Base-by-base conservation (phyloP, 1,140 invertebrate genomes). In the Aphaenogaster rudis region DNA sequence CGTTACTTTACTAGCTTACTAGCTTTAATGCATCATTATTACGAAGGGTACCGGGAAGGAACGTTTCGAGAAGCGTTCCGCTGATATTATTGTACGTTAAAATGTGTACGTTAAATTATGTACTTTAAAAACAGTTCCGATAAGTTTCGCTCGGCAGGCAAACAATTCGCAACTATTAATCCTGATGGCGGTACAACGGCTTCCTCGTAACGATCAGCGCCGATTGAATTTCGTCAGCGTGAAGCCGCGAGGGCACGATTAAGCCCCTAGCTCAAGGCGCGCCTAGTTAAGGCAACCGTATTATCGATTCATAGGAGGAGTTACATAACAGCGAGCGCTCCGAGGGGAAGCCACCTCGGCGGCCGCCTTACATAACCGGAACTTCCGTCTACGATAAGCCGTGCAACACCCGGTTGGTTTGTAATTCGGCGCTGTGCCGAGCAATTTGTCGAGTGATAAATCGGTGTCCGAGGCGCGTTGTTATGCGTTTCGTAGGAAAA, bases 291-390 rank as follows among this genome's bases (percentile, higher is more conserved):
- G 66, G 88, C 57, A 90, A 84, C 52, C 54, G 66, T 57, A 90
- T 90, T 90, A 91, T 91, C 89, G 90, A 91, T 91, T 90, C 81
- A 88, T 88, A 86, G 80, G 71, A 88, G 74, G 67, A 54, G 81
- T 90, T 90, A 88, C 86, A 78, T 90, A 91, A 91, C 42, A 63
- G 45, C 45, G 42, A 28, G 21, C 4, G n/a, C 13, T 13, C 39
- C 64, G 45, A 80, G 21, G 64, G 52, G 85, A 87, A 87, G 76
- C 64, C 86, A 42, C 50, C 79, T 79, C 42, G 59, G 80, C 69
- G 82, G 28, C 42, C 45, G 66, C 39, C 86, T 90, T 90, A 87
- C 72, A 54, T 89, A 90, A 90, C 72, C 88, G 88, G 78, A 90
- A 90, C 76, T 90, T 90, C 89, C 79, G 89, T 72, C 50, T 86